Percentiles rank a stretch among this genome's conserved stretches.
These are phyloP conservation scores for Carcina quercana DNA, from an alignment of 2,888 invertebrate genomes.

Conservation along the genomic window DNA sequence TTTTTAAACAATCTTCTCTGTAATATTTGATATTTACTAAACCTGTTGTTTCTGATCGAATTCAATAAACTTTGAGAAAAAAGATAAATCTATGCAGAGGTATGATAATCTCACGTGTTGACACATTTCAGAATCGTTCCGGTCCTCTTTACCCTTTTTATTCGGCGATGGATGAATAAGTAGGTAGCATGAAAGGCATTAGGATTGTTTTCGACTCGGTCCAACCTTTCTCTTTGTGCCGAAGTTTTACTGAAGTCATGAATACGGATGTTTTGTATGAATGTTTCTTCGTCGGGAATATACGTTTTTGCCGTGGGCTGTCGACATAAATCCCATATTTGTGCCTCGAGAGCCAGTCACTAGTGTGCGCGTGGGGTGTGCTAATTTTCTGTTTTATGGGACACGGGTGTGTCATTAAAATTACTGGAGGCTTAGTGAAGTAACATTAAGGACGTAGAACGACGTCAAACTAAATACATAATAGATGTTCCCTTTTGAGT, in stretches of 20 bases:
- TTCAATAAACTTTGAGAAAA: too few relatives aligned
- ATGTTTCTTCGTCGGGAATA: slow-evolving; percentile 32
- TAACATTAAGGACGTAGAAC: too few relatives aligned
- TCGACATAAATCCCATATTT: slow-evolving; percentile 33
- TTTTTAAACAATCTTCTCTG: too few relatives aligned
- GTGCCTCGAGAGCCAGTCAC: slow-evolving; percentile 18
- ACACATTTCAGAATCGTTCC: too few relatives aligned
- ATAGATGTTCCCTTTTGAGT: too few relatives aligned
- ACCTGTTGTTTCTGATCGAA: too few relatives aligned
- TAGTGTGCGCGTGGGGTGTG: slow-evolving; percentile 28
- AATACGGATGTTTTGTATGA: slow-evolving; percentile 31
- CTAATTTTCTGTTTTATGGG: slow-evolving; percentile 47
- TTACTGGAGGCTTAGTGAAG: slow-evolving; percentile 31
- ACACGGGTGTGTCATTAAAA: slow-evolving; percentile 39
- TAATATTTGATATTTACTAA: too few relatives aligned
- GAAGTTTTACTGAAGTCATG: slow-evolving; percentile 23
- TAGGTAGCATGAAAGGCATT: slow-evolving; percentile 6
- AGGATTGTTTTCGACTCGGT: slow-evolving; percentile 8
- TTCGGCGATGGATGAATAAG: too few relatives aligned
- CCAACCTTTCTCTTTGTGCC: slow-evolving; percentile 7
- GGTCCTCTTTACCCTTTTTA: too few relatives aligned
- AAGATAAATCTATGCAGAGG: too few relatives aligned
- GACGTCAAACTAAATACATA: too few relatives aligned
- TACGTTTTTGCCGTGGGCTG: slow-evolving; percentile 33
- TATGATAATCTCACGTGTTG: too few relatives aligned